Evolutionary conservation across 2,113 vertebrate species (phyloP), one percentile per base, ranked within the genome.

Genomic region (Xenopus laevis): DNA sequence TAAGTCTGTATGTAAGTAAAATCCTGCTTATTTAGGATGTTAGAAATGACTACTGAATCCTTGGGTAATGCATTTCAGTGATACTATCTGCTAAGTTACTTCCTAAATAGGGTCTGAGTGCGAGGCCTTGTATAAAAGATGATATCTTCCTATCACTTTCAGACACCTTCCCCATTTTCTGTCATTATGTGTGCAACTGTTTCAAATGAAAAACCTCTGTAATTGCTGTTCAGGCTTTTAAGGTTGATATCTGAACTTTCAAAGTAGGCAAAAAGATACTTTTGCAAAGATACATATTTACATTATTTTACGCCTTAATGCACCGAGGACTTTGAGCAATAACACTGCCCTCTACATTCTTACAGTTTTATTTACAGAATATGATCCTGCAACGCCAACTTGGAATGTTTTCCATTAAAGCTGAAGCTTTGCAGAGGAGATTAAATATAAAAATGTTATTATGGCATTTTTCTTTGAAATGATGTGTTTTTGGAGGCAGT

Each of bases 31-130:
- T 69, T 69, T 69, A 69, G 58, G 65, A 63, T 67, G 58, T 18
- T 10, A 23, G 66, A 65, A 76, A 69, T 76, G 69, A 63, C 73
- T 76, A 68, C 3, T 68, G 58, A 75, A 75, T 75, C 64, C 57
- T 63, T 9, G 30, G 21, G 65, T 63, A 76, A 76, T 63, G 57
- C 73, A 63, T 76, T 76, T 60, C 18, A 58, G 65, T 62, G 58
- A 63, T 53, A 44, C 45, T 69, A 46, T 62, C 65, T 63, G 65
- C 65, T 52, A 44, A 69, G 18, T 40, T n/a, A 40, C 65, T 69
- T 50, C 45, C 44, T 57, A 76, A 55, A 68, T 61, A 60, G 65
- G 72, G 60, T 57, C 18, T 68, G 72, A 74, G 55, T 68, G 65
- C 68, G 50, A 68, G 65, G 46, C 65, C 50, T 68, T 69, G 63